phyloP scores from a whole-genome alignment of 2,113 vertebrate genomes.

The Poecilia latipinna region DNA sequence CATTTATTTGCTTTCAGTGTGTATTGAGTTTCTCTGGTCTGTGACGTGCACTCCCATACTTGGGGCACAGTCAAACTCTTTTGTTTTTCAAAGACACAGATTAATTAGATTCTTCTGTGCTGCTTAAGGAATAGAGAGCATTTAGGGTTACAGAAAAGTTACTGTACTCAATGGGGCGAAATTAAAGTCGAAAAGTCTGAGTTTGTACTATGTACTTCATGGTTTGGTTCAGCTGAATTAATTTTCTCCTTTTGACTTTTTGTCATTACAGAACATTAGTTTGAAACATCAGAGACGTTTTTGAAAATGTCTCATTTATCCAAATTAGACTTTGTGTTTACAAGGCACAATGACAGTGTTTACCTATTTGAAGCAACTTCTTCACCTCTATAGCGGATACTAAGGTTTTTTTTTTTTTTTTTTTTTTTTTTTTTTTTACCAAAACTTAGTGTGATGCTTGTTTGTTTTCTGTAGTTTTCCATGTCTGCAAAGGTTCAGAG shows the following conservation, averaged over 20 bases:
- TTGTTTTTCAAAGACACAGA: conserved; percentile 46
- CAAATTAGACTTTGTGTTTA: conserved; percentile 37
- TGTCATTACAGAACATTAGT: conserved; percentile 6
- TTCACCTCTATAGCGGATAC: conserved; percentile 4
- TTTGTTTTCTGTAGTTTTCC: neutral
- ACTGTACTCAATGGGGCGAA: conserved; percentile 15
- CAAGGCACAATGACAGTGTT: conserved; percentile 31
- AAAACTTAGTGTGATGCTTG: neutral
- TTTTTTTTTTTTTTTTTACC: neutral
- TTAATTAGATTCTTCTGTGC: conserved; percentile 41
- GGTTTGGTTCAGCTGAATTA: conserved; percentile 23
- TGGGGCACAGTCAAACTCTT: conserved; percentile 47
- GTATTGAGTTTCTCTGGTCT: conserved; percentile 54
- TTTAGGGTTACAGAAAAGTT: conserved; percentile 18
- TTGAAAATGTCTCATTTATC: conserved; percentile 48
- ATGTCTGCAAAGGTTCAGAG: neutral
- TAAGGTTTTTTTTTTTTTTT: no score
- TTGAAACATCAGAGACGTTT: conserved; percentile 35
- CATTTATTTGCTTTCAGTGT: conserved; percentile 70
- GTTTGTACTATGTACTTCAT: conserved; percentile 10
- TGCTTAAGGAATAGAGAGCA: conserved; percentile 8
- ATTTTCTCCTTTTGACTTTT: neutral
- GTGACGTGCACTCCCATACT: conserved; percentile 43
- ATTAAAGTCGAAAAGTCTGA: conserved; percentile 17
- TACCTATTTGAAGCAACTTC: conserved; percentile 20